Evolutionary conservation across 2,888 invertebrate species (phyloP), one percentile per base, ranked within the genome.

Genomic region (Nineta flava): DNA sequence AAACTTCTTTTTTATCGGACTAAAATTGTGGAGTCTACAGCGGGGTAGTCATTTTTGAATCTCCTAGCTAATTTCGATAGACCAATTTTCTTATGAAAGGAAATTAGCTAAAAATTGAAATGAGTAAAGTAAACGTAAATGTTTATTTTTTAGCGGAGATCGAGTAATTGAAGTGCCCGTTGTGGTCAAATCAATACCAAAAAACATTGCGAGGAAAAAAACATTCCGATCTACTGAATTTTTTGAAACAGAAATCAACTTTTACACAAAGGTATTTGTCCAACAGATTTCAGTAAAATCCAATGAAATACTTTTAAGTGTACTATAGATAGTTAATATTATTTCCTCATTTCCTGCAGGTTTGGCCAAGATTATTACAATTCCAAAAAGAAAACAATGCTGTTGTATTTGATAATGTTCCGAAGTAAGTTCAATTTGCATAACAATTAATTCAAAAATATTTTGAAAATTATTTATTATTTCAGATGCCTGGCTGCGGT

Each of bases 181-280:
- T 0, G 67, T 84, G 10, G 68, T 79, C 1, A 85, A 85, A 62
- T 71, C 71, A 12, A 70, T 84, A 55, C 84, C 83, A 0, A 72
- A 70, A 48, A 81, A 76, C 57, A 52, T 75, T 1, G 76, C 74
- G 1, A 65, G 82, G 26, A 71, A 77, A 1, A 75, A 78, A 26
- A 76, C 83, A 0, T 84, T 74, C 56, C 70, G 77, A 50, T 79
- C 77, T 40, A 59, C 68, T 3, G 81, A 79, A 46, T 84, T 83
- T 60, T 85, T 84, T 58, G 66, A 67, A 52, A 83, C 83, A 58
- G 84, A 85, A 64, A 78, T 80, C 1, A 65, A 67, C 47, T 83
- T 84, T 60, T 85, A 84, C 61, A 65, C 66, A 35, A 65, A 63
- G 53, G 70, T 63, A 57, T 26, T 26, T 26, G n/a, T 26, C 2